These are phyloP conservation scores for Lacanobia wlatinum DNA, from an alignment of 2,888 invertebrate genomes.

Conservation along the genomic window DNA sequence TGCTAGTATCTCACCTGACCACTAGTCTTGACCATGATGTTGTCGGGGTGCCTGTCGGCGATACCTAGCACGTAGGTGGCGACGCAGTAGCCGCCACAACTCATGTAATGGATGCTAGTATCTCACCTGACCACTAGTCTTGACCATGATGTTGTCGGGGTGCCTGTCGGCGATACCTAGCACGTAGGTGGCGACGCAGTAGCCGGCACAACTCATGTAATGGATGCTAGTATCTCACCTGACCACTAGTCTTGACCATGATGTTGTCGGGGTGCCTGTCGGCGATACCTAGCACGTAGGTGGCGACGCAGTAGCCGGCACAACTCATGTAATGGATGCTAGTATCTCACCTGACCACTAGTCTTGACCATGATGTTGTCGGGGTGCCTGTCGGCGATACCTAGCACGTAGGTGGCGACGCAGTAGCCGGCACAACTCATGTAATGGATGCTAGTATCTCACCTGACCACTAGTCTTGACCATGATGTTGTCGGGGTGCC, in stretches of 20 bases:
- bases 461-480: constrained; percentile 95
- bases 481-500: constrained; percentile 99
- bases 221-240: constrained; percentile 83
- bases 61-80: constrained; percentile 98
- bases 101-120: background rate
- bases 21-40: constrained; percentile 96
- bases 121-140: constrained; percentile 93
- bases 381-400: constrained; percentile 98
- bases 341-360: constrained; percentile 92
- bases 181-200: constrained; percentile 96
- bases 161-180: constrained; percentile 98
- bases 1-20: constrained; percentile 91
- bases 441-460: constrained; percentile 2
- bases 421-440: constrained; percentile 94
- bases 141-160: constrained; percentile 98
- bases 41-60: constrained; percentile 99
- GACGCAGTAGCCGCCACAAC: constrained; percentile 96
- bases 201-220: too few species aligned
- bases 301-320: constrained; percentile 91
- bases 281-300: constrained; percentile 98
- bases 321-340: too few species aligned
- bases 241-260: constrained; percentile 95
- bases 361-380: constrained; percentile 98
- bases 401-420: constrained; percentile 98
- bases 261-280: constrained; percentile 94